Base-by-base conservation (phyloP, 2,888 invertebrate genomes). In the Microplitis manilae region DNA sequence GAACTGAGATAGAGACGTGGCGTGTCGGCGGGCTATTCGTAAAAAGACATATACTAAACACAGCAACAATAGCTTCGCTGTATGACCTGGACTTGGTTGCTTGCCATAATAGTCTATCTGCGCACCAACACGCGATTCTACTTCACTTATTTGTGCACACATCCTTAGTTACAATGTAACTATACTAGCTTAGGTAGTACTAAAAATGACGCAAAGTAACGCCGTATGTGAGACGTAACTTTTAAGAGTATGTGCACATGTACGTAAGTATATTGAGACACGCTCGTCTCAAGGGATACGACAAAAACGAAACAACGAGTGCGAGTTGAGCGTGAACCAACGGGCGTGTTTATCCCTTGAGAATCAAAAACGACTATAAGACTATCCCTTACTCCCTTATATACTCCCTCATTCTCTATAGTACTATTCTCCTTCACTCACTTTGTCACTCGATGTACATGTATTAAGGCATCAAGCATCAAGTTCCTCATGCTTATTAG, bases 261-360 rank as follows among this genome's bases (percentile, higher is more conserved):
- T 70, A 30, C 30, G 30, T 30, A 30, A 30, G 30, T 30, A 30
- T 30, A 76, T 60, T 20, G 50, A 77, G 73, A 81, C 77, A 77
- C 77, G 77, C 77, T 77, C 77, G 60, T 77, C 77, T 79, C 82
- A 50, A 50, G 77, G 80, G 80, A 77, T 13, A 61, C 7, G 39
- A 50, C 50, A 50, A 50, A 50, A 50, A 13, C 62, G 68, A 65
- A 68, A 75, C 50, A 39, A 73, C 17, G 64, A 62, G 60, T 38
- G 39, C 64, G 41, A 68, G 71, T 71, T 71, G 77, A 77, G 77
- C 77, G 74, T 74, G 71, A 77, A 74, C 77, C 71, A 74, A 70
- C 77, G 77, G 77, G 77, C 70, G 77, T 77, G 77, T 77, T 74
- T 74, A 70, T 74, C 74, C 77, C 77, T 13, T 59, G 69, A 71